A percentile compares a stretch with the other conserved stretches of the same genome.
Conservation (phyloP, 2,797 vertebrate genomes). For the Neopelma chrysocephalum region DNA sequence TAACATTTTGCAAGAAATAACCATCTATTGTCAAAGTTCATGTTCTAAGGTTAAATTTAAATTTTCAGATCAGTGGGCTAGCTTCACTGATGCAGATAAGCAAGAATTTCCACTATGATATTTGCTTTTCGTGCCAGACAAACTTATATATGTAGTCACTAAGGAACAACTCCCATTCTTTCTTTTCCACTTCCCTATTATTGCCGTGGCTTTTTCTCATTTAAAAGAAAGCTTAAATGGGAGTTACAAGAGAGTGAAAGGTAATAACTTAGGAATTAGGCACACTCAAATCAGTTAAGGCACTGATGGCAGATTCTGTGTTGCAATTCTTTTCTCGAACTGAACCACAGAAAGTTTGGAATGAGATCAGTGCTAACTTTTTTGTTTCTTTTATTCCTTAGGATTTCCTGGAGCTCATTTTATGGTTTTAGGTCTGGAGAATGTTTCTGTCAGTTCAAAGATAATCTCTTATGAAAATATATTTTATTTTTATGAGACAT, state of each 20-base stretch:
- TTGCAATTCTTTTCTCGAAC: not conserved
- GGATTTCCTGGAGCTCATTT: not conserved
- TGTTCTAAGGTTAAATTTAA: not conserved
- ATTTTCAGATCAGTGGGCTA: not conserved
- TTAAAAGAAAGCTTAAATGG: not conserved
- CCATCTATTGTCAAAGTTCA: not conserved
- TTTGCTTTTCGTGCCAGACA: not conserved
- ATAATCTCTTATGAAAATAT: not conserved
- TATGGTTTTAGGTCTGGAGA: not conserved
- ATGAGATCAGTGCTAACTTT: not conserved
- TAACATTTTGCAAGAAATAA: not conserved
- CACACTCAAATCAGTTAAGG: not conserved
- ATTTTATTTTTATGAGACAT: not conserved
- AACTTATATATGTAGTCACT: not conserved
- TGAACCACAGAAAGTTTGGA: not conserved
- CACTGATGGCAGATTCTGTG: not conserved
- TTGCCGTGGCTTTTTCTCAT: not conserved
- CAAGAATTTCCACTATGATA: not conserved
- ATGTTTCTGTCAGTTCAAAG: constrained; percentile 1
- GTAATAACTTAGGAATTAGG: not conserved
- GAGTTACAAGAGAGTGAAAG: not conserved
- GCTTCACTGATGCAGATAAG: not conserved
- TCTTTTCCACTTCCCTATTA: not conserved
- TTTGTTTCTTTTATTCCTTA: not conserved
- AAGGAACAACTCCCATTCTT: not conserved